Conservation (phyloP, 2,797 vertebrate genomes). For the Dermochelys coriacea region DNA sequence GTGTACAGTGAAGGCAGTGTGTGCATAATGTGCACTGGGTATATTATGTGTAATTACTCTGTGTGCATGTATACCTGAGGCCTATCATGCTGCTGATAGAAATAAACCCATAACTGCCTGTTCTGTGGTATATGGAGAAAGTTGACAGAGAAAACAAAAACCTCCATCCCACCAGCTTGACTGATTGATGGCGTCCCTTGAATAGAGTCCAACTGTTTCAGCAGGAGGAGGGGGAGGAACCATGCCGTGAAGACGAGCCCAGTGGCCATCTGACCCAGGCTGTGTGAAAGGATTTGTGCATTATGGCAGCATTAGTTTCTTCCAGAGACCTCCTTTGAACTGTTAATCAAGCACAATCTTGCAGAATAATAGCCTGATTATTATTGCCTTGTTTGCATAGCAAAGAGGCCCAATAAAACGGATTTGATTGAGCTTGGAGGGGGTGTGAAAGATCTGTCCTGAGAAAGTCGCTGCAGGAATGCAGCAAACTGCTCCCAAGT, state of each 20-base stretch:
- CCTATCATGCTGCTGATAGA: not conserved
- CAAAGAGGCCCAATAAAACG: slow-evolving; percentile 84
- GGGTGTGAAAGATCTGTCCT: slow-evolving; percentile 78
- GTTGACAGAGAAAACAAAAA: not conserved
- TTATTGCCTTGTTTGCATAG: slow-evolving; percentile 85
- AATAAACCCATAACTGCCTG: not conserved
- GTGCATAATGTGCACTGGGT: not conserved
- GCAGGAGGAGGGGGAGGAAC: not conserved
- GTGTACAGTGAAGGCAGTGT: fast-evolving
- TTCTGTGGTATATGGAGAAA: not conserved
- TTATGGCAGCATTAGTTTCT: not conserved
- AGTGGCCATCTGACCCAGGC: slow-evolving; percentile 40
- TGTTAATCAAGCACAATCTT: slow-evolving; percentile 85
- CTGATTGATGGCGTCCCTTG: slow-evolving; percentile 1
- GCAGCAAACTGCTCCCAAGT: slow-evolving; percentile 75
- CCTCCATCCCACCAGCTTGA: not conserved
- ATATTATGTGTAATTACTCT: not conserved
- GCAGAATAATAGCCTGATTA: slow-evolving; percentile 83
- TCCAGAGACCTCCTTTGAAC: slow-evolving; percentile 80
- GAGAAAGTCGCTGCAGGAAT: slow-evolving; percentile 81
- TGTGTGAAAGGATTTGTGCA: slow-evolving; percentile 54
- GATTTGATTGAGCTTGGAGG: slow-evolving; percentile 71
- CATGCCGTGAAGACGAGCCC: not conserved
- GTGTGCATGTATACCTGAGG: not conserved
- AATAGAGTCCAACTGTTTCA: not conserved